Base-by-base conservation (phyloP, 2,888 invertebrate genomes). In the Apeira syringaria region DNA sequence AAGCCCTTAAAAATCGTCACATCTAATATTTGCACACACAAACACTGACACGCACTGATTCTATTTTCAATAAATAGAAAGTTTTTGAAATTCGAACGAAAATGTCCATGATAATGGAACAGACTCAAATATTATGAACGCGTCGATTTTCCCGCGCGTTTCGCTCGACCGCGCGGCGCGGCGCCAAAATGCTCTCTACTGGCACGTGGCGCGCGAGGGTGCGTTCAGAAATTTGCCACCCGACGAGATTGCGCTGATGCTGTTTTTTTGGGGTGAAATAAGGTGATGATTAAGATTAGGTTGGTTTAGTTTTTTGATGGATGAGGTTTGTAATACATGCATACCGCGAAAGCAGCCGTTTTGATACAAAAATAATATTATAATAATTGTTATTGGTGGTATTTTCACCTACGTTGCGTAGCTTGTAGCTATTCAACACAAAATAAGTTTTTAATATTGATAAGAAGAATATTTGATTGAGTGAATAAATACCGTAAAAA, bases 171-270 rank as follows among this genome's bases (percentile, higher is more conserved):
- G 83, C 79, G 73, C 83, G 74, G 62, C 64, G 61, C 72, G 79
- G 68, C 77, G 78, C 78, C 82, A 75, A 68, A 74, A 78, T 78
- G 80, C 82, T 68, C 73, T 79, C 79, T 82, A 80, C 63, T 65
- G 63, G 78, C 86, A 86, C 87, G 85, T 85, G 85, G 75, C 77
- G 59, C 47, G 53, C 53, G 31, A 33, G 44, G 52, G 48, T 66
- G 62, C 59, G 63, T 56, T 55, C 54, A 52, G 37, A 47, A 35
- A 38, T 45, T 45, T 47, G 38, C 47, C 41, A 47, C 44, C 53
- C 42, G 30, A 24, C 15, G 39, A 46, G 39, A 40, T 46, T 32
- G 45, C 39, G 45, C 39, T 40, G 39, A 31, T 40, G 7, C 6
- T 8, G 26, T 37, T 28, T 24, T 30, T 30, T 3, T 20, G 20